Conservation (phyloP, 2,113 vertebrate genomes). For the Crypturellus undulatus region DNA sequence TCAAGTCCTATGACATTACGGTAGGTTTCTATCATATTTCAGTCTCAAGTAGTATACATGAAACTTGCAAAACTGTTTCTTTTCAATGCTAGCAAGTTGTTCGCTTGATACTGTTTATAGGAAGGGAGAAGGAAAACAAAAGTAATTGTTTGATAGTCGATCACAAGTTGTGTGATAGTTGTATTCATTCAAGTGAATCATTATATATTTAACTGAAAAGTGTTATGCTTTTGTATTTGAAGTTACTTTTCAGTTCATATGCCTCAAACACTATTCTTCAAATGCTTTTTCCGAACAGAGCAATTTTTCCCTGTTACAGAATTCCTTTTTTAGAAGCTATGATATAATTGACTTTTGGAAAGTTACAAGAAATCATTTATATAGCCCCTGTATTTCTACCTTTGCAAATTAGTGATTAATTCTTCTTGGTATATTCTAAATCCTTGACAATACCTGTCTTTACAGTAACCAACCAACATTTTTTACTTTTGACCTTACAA, state of each 20-base stretch:
- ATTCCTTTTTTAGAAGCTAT: neutral
- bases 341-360: neutral
- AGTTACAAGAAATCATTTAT: neutral
- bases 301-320: neutral
- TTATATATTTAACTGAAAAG: neutral
- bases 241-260: neutral
- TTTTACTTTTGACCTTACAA: neutral
- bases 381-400: neutral
- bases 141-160: neutral
- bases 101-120: neutral
- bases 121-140: neutral
- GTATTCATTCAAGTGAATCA: neutral
- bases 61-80: neutral
- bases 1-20: neutral
- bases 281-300: neutral
- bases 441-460: neutral
- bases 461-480: neutral
- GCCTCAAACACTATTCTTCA: neutral
- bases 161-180: neutral
- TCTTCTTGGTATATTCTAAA: neutral
- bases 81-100: neutral
- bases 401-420: neutral
- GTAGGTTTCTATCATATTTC: neutral
- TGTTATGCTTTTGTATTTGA: neutral
- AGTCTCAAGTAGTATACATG: neutral